These are phyloP conservation scores for Galerucella nymphaeae DNA, from an alignment of 2,888 invertebrate genomes.

Conservation along the genomic window DNA sequence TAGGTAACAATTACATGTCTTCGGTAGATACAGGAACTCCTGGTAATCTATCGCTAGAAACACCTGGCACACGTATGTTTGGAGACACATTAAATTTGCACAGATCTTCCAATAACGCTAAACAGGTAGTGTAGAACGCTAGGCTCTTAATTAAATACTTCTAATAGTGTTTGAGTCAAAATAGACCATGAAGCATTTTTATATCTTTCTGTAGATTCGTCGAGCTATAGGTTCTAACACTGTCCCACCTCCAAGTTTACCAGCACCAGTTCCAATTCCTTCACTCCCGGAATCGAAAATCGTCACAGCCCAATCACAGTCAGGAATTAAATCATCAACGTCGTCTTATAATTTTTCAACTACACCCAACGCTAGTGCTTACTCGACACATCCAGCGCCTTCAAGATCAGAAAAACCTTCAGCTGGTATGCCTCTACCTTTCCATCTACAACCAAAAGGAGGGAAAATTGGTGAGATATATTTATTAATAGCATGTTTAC, in stretches of 20 bases:
- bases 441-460: conserved; percentile 59
- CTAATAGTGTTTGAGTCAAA: too few relatives aligned
- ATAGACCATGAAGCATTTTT: too few relatives aligned
- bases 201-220: conserved; percentile 64
- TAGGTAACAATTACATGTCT: conserved; percentile 47
- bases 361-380: conserved; percentile 57
- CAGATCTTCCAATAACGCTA: conserved; percentile 67
- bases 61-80: conserved; percentile 76
- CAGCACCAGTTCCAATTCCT: conserved; percentile 77
- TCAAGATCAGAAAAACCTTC: conserved; percentile 59
- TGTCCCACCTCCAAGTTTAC: conserved; percentile 78
- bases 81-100: conserved; percentile 73
- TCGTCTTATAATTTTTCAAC: conserved; percentile 68
- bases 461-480: conserved; percentile 58
- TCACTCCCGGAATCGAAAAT: conserved; percentile 65
- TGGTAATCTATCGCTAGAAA: conserved; percentile 64
- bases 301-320: conserved; percentile 71
- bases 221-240: conserved; percentile 69
- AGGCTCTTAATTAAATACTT: conserved; percentile 3
- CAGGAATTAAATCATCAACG: conserved; percentile 71
- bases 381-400: conserved; percentile 63
- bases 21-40: conserved; percentile 61
- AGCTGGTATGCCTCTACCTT: conserved; percentile 61
- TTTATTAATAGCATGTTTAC: too few relatives aligned
- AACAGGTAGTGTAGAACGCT: conserved; percentile 63